A percentile compares a stretch with the other conserved stretches of the same genome.
These are phyloP conservation scores for Mya arenaria DNA, from an alignment of 1,140 invertebrate genomes.

Conservation along the genomic window DNA sequence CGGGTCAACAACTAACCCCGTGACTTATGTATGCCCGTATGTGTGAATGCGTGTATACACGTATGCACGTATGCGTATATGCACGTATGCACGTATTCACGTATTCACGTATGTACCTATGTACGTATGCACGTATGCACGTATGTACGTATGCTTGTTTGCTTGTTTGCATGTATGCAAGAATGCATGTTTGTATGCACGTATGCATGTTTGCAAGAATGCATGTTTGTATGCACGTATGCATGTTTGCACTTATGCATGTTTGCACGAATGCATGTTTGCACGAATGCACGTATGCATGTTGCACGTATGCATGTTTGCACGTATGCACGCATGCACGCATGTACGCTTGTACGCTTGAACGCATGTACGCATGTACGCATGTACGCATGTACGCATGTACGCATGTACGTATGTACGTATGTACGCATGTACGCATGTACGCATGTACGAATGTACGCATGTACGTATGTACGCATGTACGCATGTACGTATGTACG, in stretches of 20 bases:
- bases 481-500: constrained; percentile 10
- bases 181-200: constrained; percentile 49
- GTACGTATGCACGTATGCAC: constrained; percentile 1
- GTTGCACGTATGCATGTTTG: constrained; percentile 42
- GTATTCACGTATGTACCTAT: constrained; percentile 26
- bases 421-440: constrained; percentile 6
- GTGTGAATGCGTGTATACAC: not conserved
- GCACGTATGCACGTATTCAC: constrained; percentile 22
- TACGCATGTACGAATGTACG: not conserved
- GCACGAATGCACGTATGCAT: constrained; percentile 50
- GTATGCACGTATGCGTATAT: not conserved
- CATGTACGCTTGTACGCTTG: constrained; percentile 48
- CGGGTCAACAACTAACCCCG: too few species aligned
- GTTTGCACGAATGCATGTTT: constrained; percentile 54
- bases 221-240: constrained; percentile 53
- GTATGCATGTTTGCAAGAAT: constrained; percentile 55
- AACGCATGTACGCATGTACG: constrained; percentile 31
- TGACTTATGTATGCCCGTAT: not conserved
- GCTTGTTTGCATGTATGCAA: constrained; percentile 14
- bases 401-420: constrained; percentile 36
- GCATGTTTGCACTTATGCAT: constrained; percentile 53
- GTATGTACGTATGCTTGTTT: constrained; percentile 8
- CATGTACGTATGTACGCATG: constrained; percentile 17
- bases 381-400: constrained; percentile 23
- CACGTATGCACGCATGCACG: constrained; percentile 46